Evolutionary conservation across 2,113 vertebrate genomes (phyloP).

Genomic region (Hydrochoerus hydrochaeris): DNA sequence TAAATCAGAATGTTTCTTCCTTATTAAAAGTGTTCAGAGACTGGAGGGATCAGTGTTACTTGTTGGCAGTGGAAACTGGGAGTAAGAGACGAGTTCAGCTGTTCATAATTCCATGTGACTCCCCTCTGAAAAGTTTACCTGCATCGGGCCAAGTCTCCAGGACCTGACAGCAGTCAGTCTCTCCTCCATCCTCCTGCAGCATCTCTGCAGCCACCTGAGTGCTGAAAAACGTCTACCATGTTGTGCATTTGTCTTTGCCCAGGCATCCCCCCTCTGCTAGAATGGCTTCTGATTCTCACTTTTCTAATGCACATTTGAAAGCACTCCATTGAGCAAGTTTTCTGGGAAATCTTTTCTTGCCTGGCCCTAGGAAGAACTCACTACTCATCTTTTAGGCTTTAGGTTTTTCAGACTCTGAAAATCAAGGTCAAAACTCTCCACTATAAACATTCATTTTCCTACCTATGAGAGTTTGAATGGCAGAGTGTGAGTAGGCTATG

Average conservation of each 20-base stretch:
- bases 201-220: background rate
- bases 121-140: background rate
- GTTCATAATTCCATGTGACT: background rate
- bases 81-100: background rate
- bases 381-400: background rate
- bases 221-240: background rate
- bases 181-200: background rate
- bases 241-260: background rate
- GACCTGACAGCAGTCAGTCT: background rate
- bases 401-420: constrained; percentile 12
- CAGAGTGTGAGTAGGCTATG: background rate
- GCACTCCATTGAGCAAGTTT: background rate
- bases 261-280: background rate
- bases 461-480: background rate
- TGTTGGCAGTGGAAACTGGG: background rate
- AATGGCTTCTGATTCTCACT: background rate
- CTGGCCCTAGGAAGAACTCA: background rate
- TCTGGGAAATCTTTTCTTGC: background rate
- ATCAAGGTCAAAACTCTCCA: background rate
- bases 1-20: background rate
- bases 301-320: background rate
- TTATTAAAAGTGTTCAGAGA: constrained; percentile 43
- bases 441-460: background rate
- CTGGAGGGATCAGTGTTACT: background rate
- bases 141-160: background rate